Percentiles rank a stretch among this genome's conserved stretches.
These are phyloP conservation scores for Rhopalosiphum nymphaeae DNA, from an alignment of 2,888 invertebrate genomes.

Conservation along the genomic window DNA sequence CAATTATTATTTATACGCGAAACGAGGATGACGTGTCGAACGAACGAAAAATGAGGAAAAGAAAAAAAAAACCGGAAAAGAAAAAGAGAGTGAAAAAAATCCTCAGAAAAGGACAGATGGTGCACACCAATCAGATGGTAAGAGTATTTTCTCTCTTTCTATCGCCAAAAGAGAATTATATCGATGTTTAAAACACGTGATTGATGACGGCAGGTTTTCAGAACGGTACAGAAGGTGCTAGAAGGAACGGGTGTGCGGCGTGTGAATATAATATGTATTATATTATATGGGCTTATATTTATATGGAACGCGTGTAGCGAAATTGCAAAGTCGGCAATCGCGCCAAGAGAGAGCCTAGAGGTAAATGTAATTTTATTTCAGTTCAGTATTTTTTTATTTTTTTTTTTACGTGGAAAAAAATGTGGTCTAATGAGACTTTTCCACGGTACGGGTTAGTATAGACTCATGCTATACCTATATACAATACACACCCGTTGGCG, in stretches of 20 bases:
- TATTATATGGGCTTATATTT: not conserved
- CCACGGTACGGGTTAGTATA: not conserved
- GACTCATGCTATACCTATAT: not conserved
- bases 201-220: slow-evolving; percentile 1
- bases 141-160: not conserved
- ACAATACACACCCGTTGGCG: not conserved
- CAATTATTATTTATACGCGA: not conserved
- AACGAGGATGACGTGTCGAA: not conserved
- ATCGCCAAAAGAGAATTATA: not conserved
- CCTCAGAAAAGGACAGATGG: not conserved
- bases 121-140: not conserved
- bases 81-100: not conserved
- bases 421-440: not conserved
- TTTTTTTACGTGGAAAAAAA: not conserved
- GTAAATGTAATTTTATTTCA: not conserved
- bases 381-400: not conserved
- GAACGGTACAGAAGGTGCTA: not conserved
- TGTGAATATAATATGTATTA: slow-evolving; percentile 9
- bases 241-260: not conserved
- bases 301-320: not conserved
- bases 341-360: not conserved
- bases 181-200: slow-evolving; percentile 11
- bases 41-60: not conserved
- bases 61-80: not conserved
- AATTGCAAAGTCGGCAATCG: slow-evolving; percentile 4